Conservation (phyloP, 2,113 vertebrate species). For the Dissostichus mawsoni region DNA sequence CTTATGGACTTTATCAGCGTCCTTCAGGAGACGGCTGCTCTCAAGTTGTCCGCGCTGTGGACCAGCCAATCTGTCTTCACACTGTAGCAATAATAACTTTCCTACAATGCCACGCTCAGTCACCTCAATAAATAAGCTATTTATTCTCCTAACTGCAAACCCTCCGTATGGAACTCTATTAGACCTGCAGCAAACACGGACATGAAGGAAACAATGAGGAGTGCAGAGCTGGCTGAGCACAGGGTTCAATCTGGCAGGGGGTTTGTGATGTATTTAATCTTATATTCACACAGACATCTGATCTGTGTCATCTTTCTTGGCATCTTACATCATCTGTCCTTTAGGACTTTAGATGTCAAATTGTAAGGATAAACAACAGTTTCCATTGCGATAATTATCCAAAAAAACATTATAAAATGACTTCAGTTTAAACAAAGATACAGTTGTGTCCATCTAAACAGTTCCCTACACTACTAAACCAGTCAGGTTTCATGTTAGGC, state of each 20-base stretch:
- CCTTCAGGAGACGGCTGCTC: slow-evolving; percentile 40
- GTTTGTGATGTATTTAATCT: slow-evolving; percentile 36
- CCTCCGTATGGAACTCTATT: slow-evolving; percentile 48
- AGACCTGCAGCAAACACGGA: slow-evolving; percentile 50
- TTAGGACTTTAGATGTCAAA: neutral
- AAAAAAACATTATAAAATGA: neutral
- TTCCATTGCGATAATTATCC: no score
- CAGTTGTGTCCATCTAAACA: neutral
- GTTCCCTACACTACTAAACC: slow-evolving; percentile 9
- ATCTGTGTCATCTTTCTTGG: slow-evolving; percentile 13
- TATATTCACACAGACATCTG: slow-evolving; percentile 32
- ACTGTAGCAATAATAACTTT: slow-evolving; percentile 65
- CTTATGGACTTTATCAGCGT: slow-evolving; percentile 6
- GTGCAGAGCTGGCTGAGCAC: slow-evolving; percentile 24
- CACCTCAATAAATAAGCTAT: slow-evolving; percentile 75
- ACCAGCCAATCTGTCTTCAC: slow-evolving; percentile 63
- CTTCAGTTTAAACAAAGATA: neutral
- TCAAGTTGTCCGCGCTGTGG: slow-evolving; percentile 58
- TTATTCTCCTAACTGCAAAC: slow-evolving; percentile 56
- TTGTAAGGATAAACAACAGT: neutral
- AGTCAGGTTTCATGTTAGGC: slow-evolving; percentile 4
- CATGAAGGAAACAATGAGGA: slow-evolving; percentile 12
- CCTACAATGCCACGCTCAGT: slow-evolving; percentile 59
- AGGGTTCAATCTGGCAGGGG: slow-evolving; percentile 1
- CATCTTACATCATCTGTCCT: slow-evolving; percentile 5